Evolutionary conservation across 2,797 vertebrate genomes (phyloP).

Genomic region (Spinibarbus caldwelli): DNA sequence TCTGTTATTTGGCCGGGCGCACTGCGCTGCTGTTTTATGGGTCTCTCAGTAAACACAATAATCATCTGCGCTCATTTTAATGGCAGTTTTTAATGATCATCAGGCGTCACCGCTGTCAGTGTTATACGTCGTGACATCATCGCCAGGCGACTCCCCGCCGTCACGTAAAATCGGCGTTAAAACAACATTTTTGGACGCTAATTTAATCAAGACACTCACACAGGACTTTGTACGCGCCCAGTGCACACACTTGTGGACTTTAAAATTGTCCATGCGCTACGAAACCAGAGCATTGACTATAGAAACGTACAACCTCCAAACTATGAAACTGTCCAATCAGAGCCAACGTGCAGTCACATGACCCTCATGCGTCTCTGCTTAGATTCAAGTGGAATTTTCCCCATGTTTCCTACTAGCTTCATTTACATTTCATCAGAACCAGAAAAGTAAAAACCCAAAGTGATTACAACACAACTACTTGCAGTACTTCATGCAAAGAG

Average conservation of each 20-base stretch:
- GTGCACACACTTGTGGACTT: neutral
- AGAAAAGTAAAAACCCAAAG: neutral
- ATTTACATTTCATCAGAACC: slow-evolving; percentile 7
- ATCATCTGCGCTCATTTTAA: slow-evolving; percentile 75
- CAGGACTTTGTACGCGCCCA: neutral
- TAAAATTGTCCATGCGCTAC: neutral
- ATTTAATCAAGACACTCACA: neutral
- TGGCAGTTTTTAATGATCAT: slow-evolving; percentile 76
- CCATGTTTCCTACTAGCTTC: neutral
- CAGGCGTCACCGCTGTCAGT: slow-evolving; percentile 80
- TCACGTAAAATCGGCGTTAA: slow-evolving; percentile 35
- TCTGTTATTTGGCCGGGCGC: neutral
- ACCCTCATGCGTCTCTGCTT: slow-evolving; percentile 55
- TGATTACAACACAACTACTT: slow-evolving; percentile 6
- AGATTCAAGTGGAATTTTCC: slow-evolving; percentile 34
- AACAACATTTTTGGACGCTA: neutral
- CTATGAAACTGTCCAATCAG: slow-evolving; percentile 35
- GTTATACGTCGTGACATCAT: slow-evolving; percentile 82
- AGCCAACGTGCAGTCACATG: slow-evolving; percentile 38
- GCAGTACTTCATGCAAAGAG: neutral
- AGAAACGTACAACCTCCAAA: slow-evolving; percentile 48
- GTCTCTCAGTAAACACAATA: slow-evolving; percentile 50
- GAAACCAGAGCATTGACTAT: neutral
- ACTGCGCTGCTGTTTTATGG: neutral
- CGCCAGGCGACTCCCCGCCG: slow-evolving; percentile 73